A percentile compares a stretch with the other conserved stretches of the same genome.
phyloP scores from a whole-genome alignment of 2,797 vertebrate genomes.

The Lycodopsis pacificus region DNA sequence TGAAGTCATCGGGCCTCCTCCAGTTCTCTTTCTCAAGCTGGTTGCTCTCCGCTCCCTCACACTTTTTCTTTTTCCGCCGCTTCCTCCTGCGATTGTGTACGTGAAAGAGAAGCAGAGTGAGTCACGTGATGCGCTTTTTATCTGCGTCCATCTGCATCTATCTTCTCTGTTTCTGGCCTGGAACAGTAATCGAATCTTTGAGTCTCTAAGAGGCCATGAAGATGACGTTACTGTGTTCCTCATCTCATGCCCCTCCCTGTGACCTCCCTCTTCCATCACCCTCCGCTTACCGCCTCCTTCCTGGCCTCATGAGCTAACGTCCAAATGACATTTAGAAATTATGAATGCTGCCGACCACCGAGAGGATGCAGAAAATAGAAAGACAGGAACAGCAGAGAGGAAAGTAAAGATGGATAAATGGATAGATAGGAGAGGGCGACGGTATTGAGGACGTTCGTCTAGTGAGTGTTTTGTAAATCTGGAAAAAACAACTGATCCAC shows the following conservation, averaged over 20 bases:
- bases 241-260: conserved; percentile 23
- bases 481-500: not conserved
- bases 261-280: conserved; percentile 50
- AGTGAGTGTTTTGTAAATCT: not conserved
- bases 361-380: conserved; percentile 32
- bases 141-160: conserved; percentile 47
- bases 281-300: conserved; percentile 51
- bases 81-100: not conserved
- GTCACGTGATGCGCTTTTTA: conserved; percentile 4
- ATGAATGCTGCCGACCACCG: conserved; percentile 51
- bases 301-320: conserved; percentile 59
- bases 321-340: conserved; percentile 73
- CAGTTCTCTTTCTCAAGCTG: conserved; percentile 18
- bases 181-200: conserved; percentile 69
- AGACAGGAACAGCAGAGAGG: conserved; percentile 23
- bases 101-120: conserved; percentile 6
- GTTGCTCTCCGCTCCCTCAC: conserved; percentile 7
- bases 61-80: conserved; percentile 18
- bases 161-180: conserved; percentile 57
- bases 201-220: conserved; percentile 49
- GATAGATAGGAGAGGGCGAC: not conserved
- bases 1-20: conserved; percentile 25
- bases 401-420: conserved; percentile 19
- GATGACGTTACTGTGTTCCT: conserved; percentile 46
- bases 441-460: not conserved